Conservation (phyloP, 2,888 invertebrate genomes). For the Lutraria lutraria region DNA sequence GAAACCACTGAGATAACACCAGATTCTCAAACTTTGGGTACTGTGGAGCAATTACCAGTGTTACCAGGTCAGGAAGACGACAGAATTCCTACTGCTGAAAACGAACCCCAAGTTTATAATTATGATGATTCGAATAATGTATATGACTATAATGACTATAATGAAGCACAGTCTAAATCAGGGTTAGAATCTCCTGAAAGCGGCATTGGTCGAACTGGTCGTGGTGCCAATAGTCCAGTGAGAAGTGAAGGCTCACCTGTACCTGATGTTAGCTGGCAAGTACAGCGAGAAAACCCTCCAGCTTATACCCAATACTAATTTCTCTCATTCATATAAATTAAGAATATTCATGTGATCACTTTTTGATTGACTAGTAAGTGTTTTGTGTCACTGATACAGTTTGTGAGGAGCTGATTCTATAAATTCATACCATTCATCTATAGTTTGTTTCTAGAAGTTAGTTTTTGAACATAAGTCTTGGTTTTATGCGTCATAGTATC, state of each 20-base stretch:
- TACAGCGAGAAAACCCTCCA: conserved; percentile 32
- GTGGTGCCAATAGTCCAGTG: neutral
- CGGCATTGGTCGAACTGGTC: neutral
- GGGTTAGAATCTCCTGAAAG: neutral
- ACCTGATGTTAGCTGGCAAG: conserved; percentile 58
- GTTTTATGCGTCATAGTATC: no score
- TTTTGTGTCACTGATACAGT: no score
- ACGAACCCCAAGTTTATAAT: conserved; percentile 25
- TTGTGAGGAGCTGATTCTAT: no score
- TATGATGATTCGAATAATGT: neutral
- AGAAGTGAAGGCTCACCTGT: conserved; percentile 14
- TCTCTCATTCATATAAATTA: neutral
- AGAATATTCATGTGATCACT: no score
- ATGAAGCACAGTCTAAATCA: conserved; percentile 38
- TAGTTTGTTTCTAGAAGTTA: no score
- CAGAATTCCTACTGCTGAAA: neutral
- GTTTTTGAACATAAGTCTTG: no score
- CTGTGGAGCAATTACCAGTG: conserved; percentile 31
- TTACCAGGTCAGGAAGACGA: conserved; percentile 22
- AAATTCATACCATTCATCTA: no score
- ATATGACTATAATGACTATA: neutral
- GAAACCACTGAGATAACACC: conserved; percentile 34
- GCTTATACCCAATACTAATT: conserved; percentile 7
- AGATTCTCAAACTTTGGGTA: neutral
- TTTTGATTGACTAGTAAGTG: no score